Percentiles rank a stretch among this genome's conserved stretches.
Evolutionary conservation across 1,140 invertebrate species (phyloP).

Genomic region (Physella acuta): DNA sequence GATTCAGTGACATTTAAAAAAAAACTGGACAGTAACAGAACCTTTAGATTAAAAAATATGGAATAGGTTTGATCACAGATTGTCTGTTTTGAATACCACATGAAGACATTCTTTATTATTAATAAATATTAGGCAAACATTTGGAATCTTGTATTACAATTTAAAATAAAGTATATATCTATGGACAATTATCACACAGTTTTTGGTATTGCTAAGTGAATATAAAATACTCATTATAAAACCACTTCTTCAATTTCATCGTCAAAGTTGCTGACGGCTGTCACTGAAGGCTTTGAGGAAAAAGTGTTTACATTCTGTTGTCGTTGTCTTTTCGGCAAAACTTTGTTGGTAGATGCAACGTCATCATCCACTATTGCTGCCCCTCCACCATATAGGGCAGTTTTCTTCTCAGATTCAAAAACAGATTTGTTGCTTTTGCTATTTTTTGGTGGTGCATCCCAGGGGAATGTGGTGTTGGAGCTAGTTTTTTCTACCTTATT

Average conservation of each 20-base stretch:
- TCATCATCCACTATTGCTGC: conserved; percentile 38
- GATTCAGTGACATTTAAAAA: too few relatives aligned
- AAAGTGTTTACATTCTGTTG: conserved; percentile 34
- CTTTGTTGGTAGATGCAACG: conserved; percentile 22
- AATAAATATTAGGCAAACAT: too few relatives aligned
- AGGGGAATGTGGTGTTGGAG: conserved; percentile 33
- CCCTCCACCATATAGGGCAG: conserved; percentile 39
- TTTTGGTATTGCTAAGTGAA: background rate
- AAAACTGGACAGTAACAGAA: too few relatives aligned
- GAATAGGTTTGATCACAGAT: too few relatives aligned
- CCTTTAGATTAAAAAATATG: too few relatives aligned
- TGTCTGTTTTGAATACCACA: too few relatives aligned
- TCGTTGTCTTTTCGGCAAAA: conserved; percentile 34
- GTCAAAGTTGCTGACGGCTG: conserved; percentile 40
- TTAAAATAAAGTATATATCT: too few relatives aligned
- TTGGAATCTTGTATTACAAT: too few relatives aligned
- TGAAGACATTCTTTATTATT: too few relatives aligned
- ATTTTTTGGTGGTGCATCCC: conserved; percentile 29
- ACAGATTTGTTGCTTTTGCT: conserved; percentile 16
- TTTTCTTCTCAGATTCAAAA: conserved; percentile 22
- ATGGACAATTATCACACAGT: background rate
- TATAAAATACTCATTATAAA: conserved; percentile 29
- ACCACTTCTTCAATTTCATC: conserved; percentile 51
- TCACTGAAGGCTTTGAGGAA: conserved; percentile 37
- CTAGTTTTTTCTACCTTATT: conserved; percentile 13